Conservation (phyloP, 2,888 invertebrate species). For the Alentia gelatinosa region DNA sequence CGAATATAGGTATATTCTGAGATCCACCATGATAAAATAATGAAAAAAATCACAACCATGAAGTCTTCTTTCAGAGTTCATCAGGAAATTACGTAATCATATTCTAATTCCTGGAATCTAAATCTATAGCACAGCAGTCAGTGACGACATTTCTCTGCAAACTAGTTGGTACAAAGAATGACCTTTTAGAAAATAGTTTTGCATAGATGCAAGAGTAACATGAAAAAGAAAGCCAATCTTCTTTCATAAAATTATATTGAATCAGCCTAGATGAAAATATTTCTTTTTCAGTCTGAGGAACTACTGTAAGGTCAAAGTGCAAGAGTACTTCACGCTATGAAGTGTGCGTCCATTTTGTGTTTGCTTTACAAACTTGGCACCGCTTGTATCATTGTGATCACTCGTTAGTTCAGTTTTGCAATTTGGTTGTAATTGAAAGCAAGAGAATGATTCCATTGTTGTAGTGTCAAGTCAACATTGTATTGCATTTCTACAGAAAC, state of each 20-base stretch:
- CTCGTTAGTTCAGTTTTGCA: no score
- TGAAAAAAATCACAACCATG: slow-evolving; percentile 24
- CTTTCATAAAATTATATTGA: background rate
- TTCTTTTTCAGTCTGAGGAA: background rate
- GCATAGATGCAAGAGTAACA: slow-evolving; percentile 10
- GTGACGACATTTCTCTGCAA: background rate
- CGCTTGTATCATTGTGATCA: no score
- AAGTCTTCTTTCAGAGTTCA: background rate
- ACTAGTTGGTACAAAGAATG: background rate
- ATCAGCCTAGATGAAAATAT: background rate
- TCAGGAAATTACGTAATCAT: slow-evolving; percentile 13
- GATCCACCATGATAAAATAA: slow-evolving; percentile 11
- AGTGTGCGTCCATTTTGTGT: no score
- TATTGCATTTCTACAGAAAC: no score
- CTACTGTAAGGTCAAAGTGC: no score
- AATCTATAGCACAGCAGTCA: background rate
- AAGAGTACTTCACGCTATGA: no score
- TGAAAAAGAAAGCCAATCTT: background rate
- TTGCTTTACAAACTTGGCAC: no score
- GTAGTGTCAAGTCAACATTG: no score
- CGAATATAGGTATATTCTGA: slow-evolving; percentile 1
- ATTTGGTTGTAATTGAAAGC: no score
- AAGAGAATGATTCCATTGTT: no score
- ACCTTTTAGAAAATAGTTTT: background rate
- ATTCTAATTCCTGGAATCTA: background rate